Conservation (phyloP, 2,113 vertebrate species). For the Erythrocercus mccallii region DNA sequence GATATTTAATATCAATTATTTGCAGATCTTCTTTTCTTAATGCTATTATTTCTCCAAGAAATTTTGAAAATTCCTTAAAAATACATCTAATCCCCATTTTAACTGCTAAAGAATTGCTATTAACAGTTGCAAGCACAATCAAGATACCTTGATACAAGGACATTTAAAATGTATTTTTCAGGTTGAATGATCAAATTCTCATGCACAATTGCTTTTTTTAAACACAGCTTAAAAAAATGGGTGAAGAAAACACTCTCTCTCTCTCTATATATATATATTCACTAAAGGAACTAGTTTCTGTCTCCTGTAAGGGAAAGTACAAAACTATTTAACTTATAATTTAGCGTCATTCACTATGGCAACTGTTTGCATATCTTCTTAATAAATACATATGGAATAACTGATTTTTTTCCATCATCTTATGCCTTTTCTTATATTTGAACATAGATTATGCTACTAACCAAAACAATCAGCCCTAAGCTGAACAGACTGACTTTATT, state of each 20-base stretch:
- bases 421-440: neutral
- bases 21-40: neutral
- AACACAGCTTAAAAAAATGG: neutral
- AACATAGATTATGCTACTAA: neutral
- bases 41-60: neutral
- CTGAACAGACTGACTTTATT: neutral
- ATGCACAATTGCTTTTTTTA: neutral
- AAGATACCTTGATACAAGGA: neutral
- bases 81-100: neutral
- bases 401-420: neutral
- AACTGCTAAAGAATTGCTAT: neutral
- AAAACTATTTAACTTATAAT: neutral
- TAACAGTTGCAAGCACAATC: neutral
- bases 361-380: neutral
- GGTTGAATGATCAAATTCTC: neutral
- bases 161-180: neutral
- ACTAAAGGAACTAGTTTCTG: neutral
- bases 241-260: neutral
- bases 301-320: neutral
- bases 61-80: neutral
- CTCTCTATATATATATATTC: neutral
- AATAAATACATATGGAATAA: neutral
- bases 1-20: neutral
- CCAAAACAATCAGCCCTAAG: neutral
- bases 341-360: neutral